Conservation (phyloP, 2,888 invertebrate species). For the Acronicta alni region DNA sequence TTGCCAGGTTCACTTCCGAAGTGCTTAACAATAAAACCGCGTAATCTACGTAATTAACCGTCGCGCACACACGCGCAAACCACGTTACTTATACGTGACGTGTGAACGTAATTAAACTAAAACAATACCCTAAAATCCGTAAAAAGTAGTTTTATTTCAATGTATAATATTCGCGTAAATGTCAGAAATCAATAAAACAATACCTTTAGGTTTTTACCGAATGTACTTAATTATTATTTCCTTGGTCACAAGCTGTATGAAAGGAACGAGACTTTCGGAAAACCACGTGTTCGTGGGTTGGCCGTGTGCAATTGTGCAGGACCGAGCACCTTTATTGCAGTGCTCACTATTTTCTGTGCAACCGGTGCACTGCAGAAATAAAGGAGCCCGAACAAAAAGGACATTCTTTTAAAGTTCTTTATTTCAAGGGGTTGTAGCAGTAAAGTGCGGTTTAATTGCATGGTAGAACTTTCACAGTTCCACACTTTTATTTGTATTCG, state of each 20-base stretch:
- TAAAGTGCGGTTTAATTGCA: conserved; percentile 87
- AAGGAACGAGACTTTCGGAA: conserved; percentile 65
- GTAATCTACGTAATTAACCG: conserved; percentile 61
- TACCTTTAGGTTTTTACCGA: conserved; percentile 39
- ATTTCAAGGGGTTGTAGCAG: conserved; percentile 85
- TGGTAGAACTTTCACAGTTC: conserved; percentile 78
- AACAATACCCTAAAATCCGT: no score
- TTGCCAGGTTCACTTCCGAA: conserved; percentile 56
- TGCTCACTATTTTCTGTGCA: conserved; percentile 76
- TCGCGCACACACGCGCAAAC: conserved; percentile 43
- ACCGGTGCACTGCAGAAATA: conserved; percentile 74
- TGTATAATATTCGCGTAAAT: no score
- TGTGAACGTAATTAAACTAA: conserved; percentile 46
- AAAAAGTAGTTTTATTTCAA: no score
- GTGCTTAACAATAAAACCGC: conserved; percentile 61
- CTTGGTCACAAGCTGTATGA: conserved; percentile 25
- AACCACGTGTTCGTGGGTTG: conserved; percentile 57
- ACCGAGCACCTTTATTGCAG: conserved; percentile 71
- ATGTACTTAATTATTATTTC: conserved; percentile 43
- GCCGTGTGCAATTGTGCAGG: conserved; percentile 73
- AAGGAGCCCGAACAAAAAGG: conserved; percentile 78
- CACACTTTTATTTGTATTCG: conserved; percentile 78
- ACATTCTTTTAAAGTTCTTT: conserved; percentile 84
- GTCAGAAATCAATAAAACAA: no score
- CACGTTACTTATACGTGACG: conserved; percentile 49